A percentile compares a stretch with the other conserved stretches of the same genome.
Evolutionary conservation across 1,140 invertebrate genomes (phyloP).

Genomic region (Drosophila littoralis): DNA sequence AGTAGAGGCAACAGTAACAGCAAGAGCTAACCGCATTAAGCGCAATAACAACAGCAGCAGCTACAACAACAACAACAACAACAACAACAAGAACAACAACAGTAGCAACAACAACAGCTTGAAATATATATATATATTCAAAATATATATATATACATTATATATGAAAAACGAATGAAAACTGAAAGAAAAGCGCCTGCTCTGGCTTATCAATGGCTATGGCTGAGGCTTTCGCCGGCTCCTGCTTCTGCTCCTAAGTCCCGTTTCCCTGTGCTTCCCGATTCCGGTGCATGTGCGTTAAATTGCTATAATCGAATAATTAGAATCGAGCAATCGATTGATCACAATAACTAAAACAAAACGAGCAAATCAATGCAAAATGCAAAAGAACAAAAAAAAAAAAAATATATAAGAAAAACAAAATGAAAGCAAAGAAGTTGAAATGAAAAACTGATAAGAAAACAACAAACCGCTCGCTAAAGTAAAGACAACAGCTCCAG

Average conservation of each 20-base stretch:
- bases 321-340: slow-evolving; percentile 52
- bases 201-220: slow-evolving; percentile 45
- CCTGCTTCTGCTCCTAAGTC: slow-evolving; percentile 81
- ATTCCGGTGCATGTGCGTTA: slow-evolving; percentile 82
- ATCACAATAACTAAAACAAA: slow-evolving; percentile 46
- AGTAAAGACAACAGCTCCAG: slow-evolving; percentile 51
- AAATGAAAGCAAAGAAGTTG: slow-evolving; percentile 54
- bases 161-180: slow-evolving; percentile 39
- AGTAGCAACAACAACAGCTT: slow-evolving; percentile 35
- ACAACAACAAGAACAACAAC: slow-evolving; percentile 14
- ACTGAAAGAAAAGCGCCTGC: slow-evolving; percentile 49
- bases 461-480: slow-evolving; percentile 28
- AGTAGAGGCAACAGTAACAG: slow-evolving; percentile 18
- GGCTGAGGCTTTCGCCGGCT: slow-evolving; percentile 73
- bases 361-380: slow-evolving; percentile 70
- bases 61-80: slow-evolving; percentile 15
- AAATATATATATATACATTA: slow-evolving; percentile 1
- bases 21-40: slow-evolving; percentile 24
- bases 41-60: slow-evolving; percentile 25
- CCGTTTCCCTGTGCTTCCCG: slow-evolving; percentile 81
- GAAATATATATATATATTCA: not conserved
- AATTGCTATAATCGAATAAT: slow-evolving; percentile 69
- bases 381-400: slow-evolving; percentile 52
- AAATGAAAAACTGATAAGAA: slow-evolving; percentile 48
- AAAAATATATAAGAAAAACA: slow-evolving; percentile 48